Evolutionary conservation across 1,140 invertebrate species (phyloP).

Genomic region (Drosophila asahinai): DNA sequence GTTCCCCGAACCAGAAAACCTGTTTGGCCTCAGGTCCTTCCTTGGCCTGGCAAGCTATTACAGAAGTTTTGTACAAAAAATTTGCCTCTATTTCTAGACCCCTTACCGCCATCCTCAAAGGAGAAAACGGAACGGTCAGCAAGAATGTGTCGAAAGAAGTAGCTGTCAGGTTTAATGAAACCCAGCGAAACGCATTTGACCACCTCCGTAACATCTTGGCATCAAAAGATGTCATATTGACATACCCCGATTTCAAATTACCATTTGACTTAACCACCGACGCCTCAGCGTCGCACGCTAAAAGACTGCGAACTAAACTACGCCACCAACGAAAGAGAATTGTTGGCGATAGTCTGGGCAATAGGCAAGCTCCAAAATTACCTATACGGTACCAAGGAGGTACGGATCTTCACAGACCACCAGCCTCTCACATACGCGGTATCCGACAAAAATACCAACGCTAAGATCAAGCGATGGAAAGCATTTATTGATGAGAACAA

Average conservation of each 20-base stretch:
- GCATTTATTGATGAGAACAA: constrained; percentile 28
- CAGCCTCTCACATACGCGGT: constrained; percentile 16
- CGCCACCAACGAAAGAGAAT: too few species aligned
- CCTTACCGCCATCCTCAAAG: too few species aligned
- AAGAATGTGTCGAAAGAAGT: constrained; percentile 22
- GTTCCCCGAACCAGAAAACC: constrained; percentile 3
- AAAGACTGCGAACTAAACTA: too few species aligned
- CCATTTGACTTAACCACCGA: constrained; percentile 34
- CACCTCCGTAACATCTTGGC: constrained; percentile 22
- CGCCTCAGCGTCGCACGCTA: too few species aligned
- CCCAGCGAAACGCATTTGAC: constrained; percentile 13
- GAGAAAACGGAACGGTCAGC: too few species aligned
- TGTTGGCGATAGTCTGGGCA: constrained; percentile 27
- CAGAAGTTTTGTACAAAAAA: too few species aligned
- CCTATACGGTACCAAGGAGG: constrained; percentile 7
- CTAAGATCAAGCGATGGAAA: constrained; percentile 18
- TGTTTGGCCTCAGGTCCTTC: constrained; percentile 7
- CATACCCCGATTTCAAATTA: constrained; percentile 22
- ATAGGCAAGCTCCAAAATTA: constrained; percentile 16
- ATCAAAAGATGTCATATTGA: constrained; percentile 28
- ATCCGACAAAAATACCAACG: constrained; percentile 21
- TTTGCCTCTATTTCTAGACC: too few species aligned
- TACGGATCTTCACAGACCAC: constrained; percentile 25
- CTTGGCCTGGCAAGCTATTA: too few species aligned
- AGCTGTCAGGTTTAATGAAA: constrained; percentile 4